Evolutionary conservation across 2,797 vertebrate genomes (phyloP).

Genomic region (Aythya fuligula): DNA sequence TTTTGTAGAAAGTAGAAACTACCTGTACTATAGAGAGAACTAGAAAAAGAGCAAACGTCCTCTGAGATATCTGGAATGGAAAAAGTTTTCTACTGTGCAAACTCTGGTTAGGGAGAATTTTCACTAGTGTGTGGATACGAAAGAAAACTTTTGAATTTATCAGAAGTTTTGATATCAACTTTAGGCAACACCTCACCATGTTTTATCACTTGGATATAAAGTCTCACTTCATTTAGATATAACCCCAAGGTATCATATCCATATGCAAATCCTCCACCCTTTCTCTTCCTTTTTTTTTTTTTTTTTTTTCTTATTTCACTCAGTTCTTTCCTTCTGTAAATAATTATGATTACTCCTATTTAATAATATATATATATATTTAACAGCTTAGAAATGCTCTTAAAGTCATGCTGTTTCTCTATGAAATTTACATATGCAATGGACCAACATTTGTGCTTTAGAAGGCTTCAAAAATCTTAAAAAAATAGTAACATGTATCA

Average conservation of each 20-base stretch:
- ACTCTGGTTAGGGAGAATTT: background rate
- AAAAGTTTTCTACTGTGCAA: background rate
- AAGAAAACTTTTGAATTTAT: background rate
- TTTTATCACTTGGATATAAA: background rate
- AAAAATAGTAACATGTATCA: background rate
- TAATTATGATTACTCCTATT: background rate
- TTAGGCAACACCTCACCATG: background rate
- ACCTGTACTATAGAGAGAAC: background rate
- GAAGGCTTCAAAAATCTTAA: slow-evolving; percentile 6
- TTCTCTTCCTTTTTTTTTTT: background rate
- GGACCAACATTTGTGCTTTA: background rate
- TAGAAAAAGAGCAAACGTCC: background rate
- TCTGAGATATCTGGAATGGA: background rate
- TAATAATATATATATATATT: background rate
- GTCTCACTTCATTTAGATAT: background rate
- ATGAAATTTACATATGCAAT: background rate
- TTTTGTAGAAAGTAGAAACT: background rate
- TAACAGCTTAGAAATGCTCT: background rate
- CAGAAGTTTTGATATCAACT: background rate
- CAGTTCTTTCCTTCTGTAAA: background rate
- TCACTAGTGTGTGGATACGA: background rate
- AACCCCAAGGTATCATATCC: background rate
- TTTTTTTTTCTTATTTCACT: background rate
- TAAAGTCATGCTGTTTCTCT: background rate
- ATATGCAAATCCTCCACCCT: background rate